Percentiles rank a stretch among this genome's conserved stretches.
Conservation (phyloP, 2,888 invertebrate genomes). For the Nephrotoma flavescens region DNA sequence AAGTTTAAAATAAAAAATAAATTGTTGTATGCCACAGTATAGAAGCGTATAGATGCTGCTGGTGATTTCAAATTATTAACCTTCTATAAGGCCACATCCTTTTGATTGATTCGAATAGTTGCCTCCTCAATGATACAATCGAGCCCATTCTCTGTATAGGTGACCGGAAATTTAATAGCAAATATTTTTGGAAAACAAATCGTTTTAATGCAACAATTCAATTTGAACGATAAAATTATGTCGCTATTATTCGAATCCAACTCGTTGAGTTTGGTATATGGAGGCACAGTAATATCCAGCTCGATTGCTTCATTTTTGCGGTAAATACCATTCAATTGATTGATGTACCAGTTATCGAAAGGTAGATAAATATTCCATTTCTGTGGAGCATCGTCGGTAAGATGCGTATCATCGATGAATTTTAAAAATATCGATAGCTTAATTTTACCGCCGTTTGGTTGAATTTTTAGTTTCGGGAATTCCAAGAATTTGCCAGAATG, state of each 20-base stretch:
- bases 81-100: not conserved
- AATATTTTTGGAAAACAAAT: slow-evolving; percentile 13
- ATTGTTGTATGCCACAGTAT: not conserved
- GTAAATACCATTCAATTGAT: slow-evolving; percentile 11
- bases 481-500: not conserved
- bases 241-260: not conserved
- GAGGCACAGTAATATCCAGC: slow-evolving; percentile 10
- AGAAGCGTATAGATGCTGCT: not conserved
- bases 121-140: slow-evolving; percentile 13
- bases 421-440: slow-evolving; percentile 28
- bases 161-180: slow-evolving; percentile 10
- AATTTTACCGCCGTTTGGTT: slow-evolving; percentile 25
- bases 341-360: slow-evolving; percentile 12
- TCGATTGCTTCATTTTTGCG: slow-evolving; percentile 9
- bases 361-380: slow-evolving; percentile 30
- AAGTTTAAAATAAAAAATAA: not conserved
- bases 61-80: not conserved
- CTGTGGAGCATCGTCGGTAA: slow-evolving; percentile 40
- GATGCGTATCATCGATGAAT: slow-evolving; percentile 33
- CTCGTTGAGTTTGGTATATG: not conserved
- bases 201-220: slow-evolving; percentile 11
- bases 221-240: slow-evolving; percentile 9
- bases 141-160: slow-evolving; percentile 10
- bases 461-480: slow-evolving; percentile 18
- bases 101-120: not conserved